Evolutionary conservation across 2,113 vertebrate genomes (phyloP), one percentile per base, ranked within the genome.

Genomic region (Pseudois nayaur): DNA sequence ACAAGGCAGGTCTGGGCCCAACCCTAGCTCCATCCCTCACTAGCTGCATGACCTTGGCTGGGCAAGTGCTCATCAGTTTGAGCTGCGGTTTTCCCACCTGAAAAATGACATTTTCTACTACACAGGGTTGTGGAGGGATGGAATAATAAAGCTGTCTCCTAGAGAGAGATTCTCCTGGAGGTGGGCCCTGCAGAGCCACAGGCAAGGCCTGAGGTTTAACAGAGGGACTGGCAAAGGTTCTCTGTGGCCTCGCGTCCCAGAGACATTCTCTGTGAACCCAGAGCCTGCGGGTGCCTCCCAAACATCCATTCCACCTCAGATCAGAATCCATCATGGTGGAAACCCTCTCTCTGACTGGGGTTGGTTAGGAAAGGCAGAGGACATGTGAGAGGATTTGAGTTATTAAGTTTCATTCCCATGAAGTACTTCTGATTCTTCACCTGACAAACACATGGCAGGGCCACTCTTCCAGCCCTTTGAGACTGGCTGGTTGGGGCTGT

Each of bases 201-300:
- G 79, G n/a, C 60, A 67, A 57, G 27, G 45, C 31, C 62, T 40
- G 23, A 60, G 89, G 14, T 33, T 36, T 54, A 16, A 62, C 52
- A n/a, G n/a, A 36, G 33, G 50, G 36, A 10, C 40, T 0, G 1
- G 48, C 3, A 67, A 57, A 52, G 50, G 27, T 12, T 50, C 59
- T n/a, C 60, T 31, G 54, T 8, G 48, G 59, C 52, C 78, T 82
- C 14, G 5, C 1, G 2, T 71, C 57, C 55, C 21, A 25, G 43
- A 0, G 1, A 52, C 64, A 21, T 29, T 79, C 43, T 94, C 55
- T 15, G 1, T 3, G 31, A 79, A 25, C n/a, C 16, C 0, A 5
- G 12, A 21, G 59, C 29, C 54, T 3, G 3, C 19, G 40, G 54
- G 52, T 0, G 0, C 8, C 27, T 45, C 52, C 16, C 10, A 62